These are phyloP conservation scores for Noctuana brunneofusca DNA, from an alignment of 2,888 invertebrate genomes.

Conservation along the genomic window DNA sequence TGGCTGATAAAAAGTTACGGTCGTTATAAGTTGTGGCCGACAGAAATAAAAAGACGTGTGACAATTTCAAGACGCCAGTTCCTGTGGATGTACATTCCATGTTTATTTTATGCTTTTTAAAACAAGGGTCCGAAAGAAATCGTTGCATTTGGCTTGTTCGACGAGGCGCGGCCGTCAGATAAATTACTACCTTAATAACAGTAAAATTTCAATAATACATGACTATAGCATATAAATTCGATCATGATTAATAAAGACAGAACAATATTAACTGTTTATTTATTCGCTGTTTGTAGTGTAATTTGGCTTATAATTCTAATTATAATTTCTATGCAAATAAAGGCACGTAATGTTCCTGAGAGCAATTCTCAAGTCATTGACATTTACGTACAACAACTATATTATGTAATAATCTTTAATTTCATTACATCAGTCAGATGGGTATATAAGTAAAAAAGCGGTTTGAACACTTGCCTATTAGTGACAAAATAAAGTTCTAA, in stretches of 20 bases:
- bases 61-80: constrained; percentile 54
- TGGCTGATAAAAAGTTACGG: constrained; percentile 29
- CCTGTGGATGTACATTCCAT: constrained; percentile 50
- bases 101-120: constrained; percentile 63
- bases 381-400: too few relatives aligned
- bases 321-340: too few relatives aligned
- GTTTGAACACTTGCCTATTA: too few relatives aligned
- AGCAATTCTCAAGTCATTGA: too few relatives aligned
- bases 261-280: constrained; percentile 39
- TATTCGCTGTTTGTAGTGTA: constrained; percentile 10
- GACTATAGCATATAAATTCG: constrained; percentile 64
- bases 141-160: constrained; percentile 70
- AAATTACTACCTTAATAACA: constrained; percentile 75
- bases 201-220: constrained; percentile 57
- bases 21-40: constrained; percentile 24
- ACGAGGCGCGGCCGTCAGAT: constrained; percentile 67
- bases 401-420: too few relatives aligned
- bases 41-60: constrained; percentile 42
- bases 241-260: constrained; percentile 63
- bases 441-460: too few relatives aligned
- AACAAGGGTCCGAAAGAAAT: constrained; percentile 68
- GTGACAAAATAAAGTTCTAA: too few relatives aligned
- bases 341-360: too few relatives aligned
- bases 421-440: too few relatives aligned
- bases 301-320: too few relatives aligned